Conservation (phyloP, 2,888 invertebrate genomes). For the Ferrisia virgata region DNA sequence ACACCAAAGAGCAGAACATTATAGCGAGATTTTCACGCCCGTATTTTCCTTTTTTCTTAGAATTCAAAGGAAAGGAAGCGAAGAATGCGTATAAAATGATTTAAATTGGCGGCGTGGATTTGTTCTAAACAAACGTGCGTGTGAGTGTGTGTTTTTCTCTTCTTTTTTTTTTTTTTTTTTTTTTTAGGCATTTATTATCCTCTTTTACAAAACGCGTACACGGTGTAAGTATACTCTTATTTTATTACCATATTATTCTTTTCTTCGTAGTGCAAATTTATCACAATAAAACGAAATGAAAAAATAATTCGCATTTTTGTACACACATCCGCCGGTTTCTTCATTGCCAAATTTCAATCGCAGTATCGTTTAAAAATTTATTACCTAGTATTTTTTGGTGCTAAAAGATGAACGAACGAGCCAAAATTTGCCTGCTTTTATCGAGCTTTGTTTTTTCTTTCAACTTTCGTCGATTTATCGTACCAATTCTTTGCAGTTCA, state of each 20-base stretch:
- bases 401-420: background rate
- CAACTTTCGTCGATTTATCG: background rate
- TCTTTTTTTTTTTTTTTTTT: background rate
- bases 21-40: background rate
- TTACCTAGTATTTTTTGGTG: background rate
- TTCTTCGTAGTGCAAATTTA: background rate
- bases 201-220: background rate
- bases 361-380: constrained; percentile 8
- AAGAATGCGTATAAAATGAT: background rate
- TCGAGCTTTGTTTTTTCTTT: background rate
- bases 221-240: background rate
- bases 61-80: no score
- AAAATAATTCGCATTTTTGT: background rate
- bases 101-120: background rate
- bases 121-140: no score
- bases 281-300: constrained; percentile 11
- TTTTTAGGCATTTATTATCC: background rate
- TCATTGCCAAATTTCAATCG: background rate
- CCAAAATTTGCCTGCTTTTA: background rate
- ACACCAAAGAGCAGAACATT: background rate
- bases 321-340: background rate
- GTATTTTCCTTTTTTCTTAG: background rate
- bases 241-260: constrained; percentile 18
- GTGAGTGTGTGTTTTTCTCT: no score
- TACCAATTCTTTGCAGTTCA: background rate